Base-by-base conservation (phyloP, 2,888 invertebrate genomes). In the Escarpia spicata region DNA sequence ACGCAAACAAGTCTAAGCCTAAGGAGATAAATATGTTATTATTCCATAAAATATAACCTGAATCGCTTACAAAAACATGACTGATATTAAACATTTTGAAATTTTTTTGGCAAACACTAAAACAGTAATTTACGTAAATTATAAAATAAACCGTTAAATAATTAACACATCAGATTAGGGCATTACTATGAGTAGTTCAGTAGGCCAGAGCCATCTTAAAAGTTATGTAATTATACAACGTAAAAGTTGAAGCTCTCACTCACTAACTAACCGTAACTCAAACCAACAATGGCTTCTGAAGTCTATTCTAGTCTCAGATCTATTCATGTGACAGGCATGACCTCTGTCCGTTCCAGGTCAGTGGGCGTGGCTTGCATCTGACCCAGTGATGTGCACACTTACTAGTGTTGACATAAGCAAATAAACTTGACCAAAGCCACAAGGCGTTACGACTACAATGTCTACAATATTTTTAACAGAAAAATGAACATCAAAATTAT, bases 291-390 rank as follows among this genome's bases (percentile, higher is more conserved):
- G 75, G 75, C 75, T n/a, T 75, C 75, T 15, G 75, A 75, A n/a
- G 75, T 75, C 75, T 75, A 75, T 75, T 75, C 26, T 75, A n/a
- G 75, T 75, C 75, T 26, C 52, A 52, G 52, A 15, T 6, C 75
- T 75, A 75, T 75, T 75, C 75, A 75, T 75, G 26, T 75, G 75
- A 75, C 75, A 75, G 75, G 75, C 75, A 6, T 75, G 75, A 75
- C 75, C 75, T 75, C 75, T 75, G 75, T 75, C 75, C 75, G 75
- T 75, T 75, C 75, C 75, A 75, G 75, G 75, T 75, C 26, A 75
- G 75, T 75, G 75, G 75, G 75, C 75, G 75, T 75, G 75, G 75
- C 75, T 75, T 75, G n/a, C 75, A 26, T 26, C 26, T 75, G 75
- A 75, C 75, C 75, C 75, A 75, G 75, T 75, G 75, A n/a, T 26